Base-by-base conservation (phyloP, 2,888 invertebrate genomes). In the Drosophila cracens region DNA sequence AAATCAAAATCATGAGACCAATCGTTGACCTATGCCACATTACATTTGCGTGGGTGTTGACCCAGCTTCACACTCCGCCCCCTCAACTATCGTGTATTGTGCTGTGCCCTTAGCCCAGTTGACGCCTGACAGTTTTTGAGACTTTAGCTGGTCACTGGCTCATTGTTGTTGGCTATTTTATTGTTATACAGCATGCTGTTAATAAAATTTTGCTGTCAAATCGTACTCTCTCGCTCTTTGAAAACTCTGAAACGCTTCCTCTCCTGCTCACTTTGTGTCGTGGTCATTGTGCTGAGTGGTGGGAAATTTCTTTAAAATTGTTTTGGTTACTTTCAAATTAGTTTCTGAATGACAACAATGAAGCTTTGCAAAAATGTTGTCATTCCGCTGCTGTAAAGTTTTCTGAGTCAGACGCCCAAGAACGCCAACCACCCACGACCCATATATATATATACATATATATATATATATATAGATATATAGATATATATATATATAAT, bases 241-340 rank as follows among this genome's bases (percentile, higher is more conserved):
- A 52, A 25, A 25, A 25, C 25, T 25, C 25, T 25, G 18, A 36
- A 36, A 18, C 18, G 48, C 40, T 53, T 56, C 49, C 43, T 57
- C 34, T 36, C 33, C 27, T 31, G 43, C 40, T 53, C 51, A 46
- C 43, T 70, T n/a, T 53, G 38, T 48, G 46, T 31, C 53, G 63
- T 64, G 48, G 60, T 58, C 70, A 65, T 59, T 71, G 57, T 67
- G 74, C 81, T 77, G 88, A 84, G 86, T 82, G 89, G 82, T 86
- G 76, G 73, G 69, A 85, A 90, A 91, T 90, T 85, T 91, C 89
- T 92, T 90, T 80, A 87, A 83, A 91, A 91, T 89, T 90, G 84
- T 91, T 88, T 89, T 91, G 90, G 86, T 91, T 91, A 83, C 89
- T 92, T 92, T 83, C 81, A 89, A 91, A 90, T 90, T 91, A 89